phyloP scores from a whole-genome alignment of 1,140 invertebrate genomes.

The Drosophila prosaltans region DNA sequence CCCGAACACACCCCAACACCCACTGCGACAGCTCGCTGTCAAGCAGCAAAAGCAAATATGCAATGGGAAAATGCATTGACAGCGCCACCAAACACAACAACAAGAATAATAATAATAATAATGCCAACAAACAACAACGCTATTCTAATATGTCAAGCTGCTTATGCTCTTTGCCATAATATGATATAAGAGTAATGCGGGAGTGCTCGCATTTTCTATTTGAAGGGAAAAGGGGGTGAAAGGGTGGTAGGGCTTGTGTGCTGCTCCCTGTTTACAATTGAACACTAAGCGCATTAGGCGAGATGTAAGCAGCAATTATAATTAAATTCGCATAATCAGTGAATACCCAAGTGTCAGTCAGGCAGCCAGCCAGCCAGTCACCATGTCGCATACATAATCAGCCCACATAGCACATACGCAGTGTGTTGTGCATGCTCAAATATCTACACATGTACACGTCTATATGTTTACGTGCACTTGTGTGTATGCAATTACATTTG shows the following conservation, averaged over 20 bases:
- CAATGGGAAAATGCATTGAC: slow-evolving; percentile 65
- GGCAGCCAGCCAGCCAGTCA: too few species aligned
- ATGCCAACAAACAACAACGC: slow-evolving; percentile 13
- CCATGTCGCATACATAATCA: not conserved
- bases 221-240: not conserved
- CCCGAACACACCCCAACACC: not conserved
- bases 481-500: slow-evolving; percentile 26
- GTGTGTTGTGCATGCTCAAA: slow-evolving; percentile 33
- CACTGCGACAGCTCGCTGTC: slow-evolving; percentile 31
- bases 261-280: slow-evolving; percentile 23
- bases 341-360: not conserved
- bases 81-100: slow-evolving; percentile 28
- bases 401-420: slow-evolving; percentile 47
- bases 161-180: slow-evolving; percentile 48
- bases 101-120: slow-evolving; percentile 18
- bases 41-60: slow-evolving; percentile 44
- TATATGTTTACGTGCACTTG: not conserved
- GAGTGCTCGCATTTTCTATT: not conserved
- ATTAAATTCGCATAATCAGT: slow-evolving; percentile 68
- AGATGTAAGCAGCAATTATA: slow-evolving; percentile 64
- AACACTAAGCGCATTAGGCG: slow-evolving; percentile 50
- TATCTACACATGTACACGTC: slow-evolving; percentile 14
- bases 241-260: too few species aligned
- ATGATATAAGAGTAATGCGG: slow-evolving; percentile 28
- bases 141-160: slow-evolving; percentile 37